Evolutionary conservation across 23 tunicate species (phyloP), one percentile per base, ranked within the genome.

Genomic region (Corella eumyota): DNA sequence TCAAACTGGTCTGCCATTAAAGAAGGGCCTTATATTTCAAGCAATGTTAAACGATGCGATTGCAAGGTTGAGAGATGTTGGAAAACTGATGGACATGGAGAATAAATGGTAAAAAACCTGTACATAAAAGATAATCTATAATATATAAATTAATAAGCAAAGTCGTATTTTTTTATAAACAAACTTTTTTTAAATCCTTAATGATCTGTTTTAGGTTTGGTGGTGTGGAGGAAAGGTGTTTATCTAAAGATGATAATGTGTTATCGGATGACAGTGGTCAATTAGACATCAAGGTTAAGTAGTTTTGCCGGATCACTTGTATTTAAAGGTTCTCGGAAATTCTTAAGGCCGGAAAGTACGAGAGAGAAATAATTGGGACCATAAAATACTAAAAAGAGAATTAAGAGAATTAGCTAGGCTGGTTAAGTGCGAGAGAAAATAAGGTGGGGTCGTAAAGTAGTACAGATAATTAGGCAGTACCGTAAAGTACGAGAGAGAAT

Each of bases 211-310:
- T 40, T 40, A 75, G 81, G 81, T 75, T 75, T 55, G 81, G 72
- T 15, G 51, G 65, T 44, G 21, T 75, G 23, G 81, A 75, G 32
- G 47, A 56, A 31, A 26, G 13, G 19, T 75, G 81, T 56, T 71
- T 65, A 37, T 35, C 34, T 0, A 30, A 45, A 15, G 62, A 27
- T 13, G 19, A 21, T 25, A 38, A 7, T 22, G 25, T 38, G 13
- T 26, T 64, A n/a, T 7, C 49, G 4, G 69, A 45, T 56, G 72
- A 49, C 23, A 63, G 61, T 25, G 81, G 81, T 1, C 81, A 75
- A 36, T 72, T 75, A 35, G 81, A 75, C 65, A 25, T 75, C 37
- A 75, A 75, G 46, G 81, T 75, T 7, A 36, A 25, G 6, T 29
- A 52, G 0, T 60, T 29, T 31, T n/a, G n/a, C n/a, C n/a, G n/a